Conservation (phyloP, 1,140 invertebrate species). For the Drosophila malerkotliana region DNA sequence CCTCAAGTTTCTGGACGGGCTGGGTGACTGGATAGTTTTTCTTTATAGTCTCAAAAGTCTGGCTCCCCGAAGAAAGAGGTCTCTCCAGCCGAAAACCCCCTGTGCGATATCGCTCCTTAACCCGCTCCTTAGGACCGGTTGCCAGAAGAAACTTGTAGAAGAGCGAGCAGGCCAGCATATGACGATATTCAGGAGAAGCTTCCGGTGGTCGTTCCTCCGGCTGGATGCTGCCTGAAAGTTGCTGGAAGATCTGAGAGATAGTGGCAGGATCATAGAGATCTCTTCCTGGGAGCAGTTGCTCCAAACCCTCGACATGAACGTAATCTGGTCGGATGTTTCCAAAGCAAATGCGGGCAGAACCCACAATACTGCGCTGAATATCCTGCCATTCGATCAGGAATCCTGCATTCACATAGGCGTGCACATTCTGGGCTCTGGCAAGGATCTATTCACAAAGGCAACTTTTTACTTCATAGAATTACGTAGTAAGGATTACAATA, state of each 20-base stretch:
- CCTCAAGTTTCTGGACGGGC: conserved; percentile 90
- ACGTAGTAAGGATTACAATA: conserved; percentile 65
- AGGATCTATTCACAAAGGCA: conserved; percentile 83
- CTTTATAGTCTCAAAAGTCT: conserved; percentile 89
- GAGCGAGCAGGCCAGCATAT: conserved; percentile 86
- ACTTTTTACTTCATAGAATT: background rate
- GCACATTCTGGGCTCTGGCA: conserved; percentile 91
- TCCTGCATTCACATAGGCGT: conserved; percentile 92
- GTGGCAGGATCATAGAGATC: conserved; percentile 82
- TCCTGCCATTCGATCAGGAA: conserved; percentile 85
- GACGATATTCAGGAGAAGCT: conserved; percentile 87
- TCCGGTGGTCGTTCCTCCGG: conserved; percentile 85
- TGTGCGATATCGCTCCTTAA: conserved; percentile 68
- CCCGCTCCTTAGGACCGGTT: conserved; percentile 79
- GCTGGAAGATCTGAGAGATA: conserved; percentile 41
- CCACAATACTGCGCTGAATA: conserved; percentile 60
- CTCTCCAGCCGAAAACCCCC: conserved; percentile 87
- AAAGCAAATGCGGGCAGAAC: conserved; percentile 84
- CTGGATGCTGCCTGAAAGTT: conserved; percentile 37
- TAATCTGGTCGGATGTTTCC: conserved; percentile 89
- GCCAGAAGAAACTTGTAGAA: conserved; percentile 89
- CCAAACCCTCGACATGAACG: conserved; percentile 88
- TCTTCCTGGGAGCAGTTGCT: conserved; percentile 87
- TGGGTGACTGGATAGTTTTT: conserved; percentile 91
- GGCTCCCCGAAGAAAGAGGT: conserved; percentile 89